These are phyloP conservation scores for Netelia virgata DNA, from an alignment of 2,888 invertebrate species.

Conservation along the genomic window DNA sequence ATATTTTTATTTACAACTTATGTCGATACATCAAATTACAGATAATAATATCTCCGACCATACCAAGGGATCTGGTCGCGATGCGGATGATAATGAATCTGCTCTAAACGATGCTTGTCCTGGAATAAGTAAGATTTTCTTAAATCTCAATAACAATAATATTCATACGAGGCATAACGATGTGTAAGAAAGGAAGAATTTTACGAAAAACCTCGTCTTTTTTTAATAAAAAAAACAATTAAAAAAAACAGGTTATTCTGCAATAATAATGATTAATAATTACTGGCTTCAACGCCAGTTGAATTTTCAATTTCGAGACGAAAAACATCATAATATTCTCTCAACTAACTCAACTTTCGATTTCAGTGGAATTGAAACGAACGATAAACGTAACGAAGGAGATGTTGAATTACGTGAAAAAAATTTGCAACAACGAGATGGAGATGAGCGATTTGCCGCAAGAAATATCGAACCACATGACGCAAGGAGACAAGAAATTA, in stretches of 20 bases:
- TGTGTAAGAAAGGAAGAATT: not conserved
- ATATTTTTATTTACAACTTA: not conserved
- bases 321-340: too few relatives aligned
- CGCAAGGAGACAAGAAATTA: not conserved
- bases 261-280: too few relatives aligned
- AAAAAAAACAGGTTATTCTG: too few relatives aligned
- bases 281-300: too few relatives aligned
- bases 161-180: not conserved
- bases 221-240: too few relatives aligned
- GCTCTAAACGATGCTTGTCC: slow-evolving; percentile 59
- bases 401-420: slow-evolving; percentile 68
- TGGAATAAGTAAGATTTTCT: slow-evolving; percentile 64
- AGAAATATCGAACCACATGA: slow-evolving; percentile 48
- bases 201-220: too few relatives aligned
- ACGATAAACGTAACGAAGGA: slow-evolving; percentile 69
- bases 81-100: slow-evolving; percentile 28
- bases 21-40: slow-evolving; percentile 21
- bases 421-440: slow-evolving; percentile 70
- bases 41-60: slow-evolving; percentile 58
- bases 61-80: slow-evolving; percentile 46
- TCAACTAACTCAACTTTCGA: not conserved
- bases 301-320: too few relatives aligned
- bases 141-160: slow-evolving; percentile 1
- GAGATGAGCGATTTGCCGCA: slow-evolving; percentile 61
- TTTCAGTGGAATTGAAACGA: slow-evolving; percentile 67